Conservation (phyloP, 2,113 vertebrate genomes). For the Piliocolobus tephrosceles region DNA sequence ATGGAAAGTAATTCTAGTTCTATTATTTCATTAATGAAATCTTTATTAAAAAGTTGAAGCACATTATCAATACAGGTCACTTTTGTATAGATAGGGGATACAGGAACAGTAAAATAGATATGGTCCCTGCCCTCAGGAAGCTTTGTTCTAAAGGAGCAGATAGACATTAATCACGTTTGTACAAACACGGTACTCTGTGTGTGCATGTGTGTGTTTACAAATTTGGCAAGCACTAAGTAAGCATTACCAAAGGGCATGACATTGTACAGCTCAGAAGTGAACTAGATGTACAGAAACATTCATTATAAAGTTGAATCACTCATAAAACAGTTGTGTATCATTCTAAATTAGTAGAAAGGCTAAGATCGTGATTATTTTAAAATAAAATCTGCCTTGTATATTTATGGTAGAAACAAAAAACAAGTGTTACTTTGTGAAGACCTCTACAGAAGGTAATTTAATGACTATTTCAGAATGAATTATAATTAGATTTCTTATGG, state of each 20-base stretch:
- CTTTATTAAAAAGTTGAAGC: background rate
- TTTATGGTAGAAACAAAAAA: conserved; percentile 22
- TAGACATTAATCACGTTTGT: background rate
- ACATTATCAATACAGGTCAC: background rate
- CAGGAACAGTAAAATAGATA: background rate
- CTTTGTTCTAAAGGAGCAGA: background rate
- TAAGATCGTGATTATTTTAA: conserved; percentile 22
- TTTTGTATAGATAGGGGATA: background rate
- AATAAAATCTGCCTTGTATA: background rate
- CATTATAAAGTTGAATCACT: background rate
- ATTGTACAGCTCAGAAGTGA: background rate
- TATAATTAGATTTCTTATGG: conserved; percentile 13
- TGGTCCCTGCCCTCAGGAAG: background rate
- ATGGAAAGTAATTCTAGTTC: background rate
- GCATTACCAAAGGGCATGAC: background rate
- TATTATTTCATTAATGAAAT: background rate
- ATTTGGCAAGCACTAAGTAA: background rate
- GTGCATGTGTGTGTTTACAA: background rate
- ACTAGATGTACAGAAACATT: background rate
- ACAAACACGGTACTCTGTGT: background rate
- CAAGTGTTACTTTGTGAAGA: background rate
- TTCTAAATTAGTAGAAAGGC: background rate
- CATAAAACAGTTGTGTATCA: background rate
- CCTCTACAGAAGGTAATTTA: conserved; percentile 30
- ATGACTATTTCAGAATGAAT: conserved; percentile 41